Percentiles rank a stretch among this genome's conserved stretches.
phyloP scores from a whole-genome alignment of 2,888 invertebrate genomes.

The Synanthedon vespiformis region DNA sequence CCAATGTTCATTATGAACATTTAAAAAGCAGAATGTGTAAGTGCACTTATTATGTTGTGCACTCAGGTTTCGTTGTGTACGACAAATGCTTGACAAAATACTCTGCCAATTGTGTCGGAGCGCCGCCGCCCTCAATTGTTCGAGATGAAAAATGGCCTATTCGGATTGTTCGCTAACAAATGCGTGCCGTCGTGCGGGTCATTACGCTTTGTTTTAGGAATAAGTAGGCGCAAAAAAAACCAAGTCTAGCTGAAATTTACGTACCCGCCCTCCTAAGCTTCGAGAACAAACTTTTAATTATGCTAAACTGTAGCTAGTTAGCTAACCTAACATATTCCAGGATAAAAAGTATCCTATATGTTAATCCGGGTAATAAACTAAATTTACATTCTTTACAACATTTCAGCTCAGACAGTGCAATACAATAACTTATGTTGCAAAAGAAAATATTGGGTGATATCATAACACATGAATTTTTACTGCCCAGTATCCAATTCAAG shows the following conservation, averaged over 20 bases:
- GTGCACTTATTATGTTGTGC: slow-evolving; percentile 53
- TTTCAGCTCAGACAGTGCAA: not conserved
- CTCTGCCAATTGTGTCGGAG: slow-evolving; percentile 65
- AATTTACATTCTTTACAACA: not conserved
- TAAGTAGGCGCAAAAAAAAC: slow-evolving; percentile 60
- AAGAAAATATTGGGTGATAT: slow-evolving; percentile 38
- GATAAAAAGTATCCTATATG: no score
- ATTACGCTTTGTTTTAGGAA: slow-evolving; percentile 68
- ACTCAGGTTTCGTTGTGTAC: slow-evolving; percentile 36
- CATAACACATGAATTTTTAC: slow-evolving; percentile 50
- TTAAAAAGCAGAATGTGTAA: slow-evolving; percentile 20
- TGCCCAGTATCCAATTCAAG: slow-evolving; percentile 43
- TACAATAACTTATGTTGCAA: not conserved
- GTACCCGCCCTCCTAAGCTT: slow-evolving; percentile 50
- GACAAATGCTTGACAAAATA: slow-evolving; percentile 68
- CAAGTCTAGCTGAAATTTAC: slow-evolving; percentile 46
- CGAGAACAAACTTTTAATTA: slow-evolving; percentile 13
- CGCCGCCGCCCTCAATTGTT: slow-evolving; percentile 67
- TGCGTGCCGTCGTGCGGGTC: slow-evolving; percentile 62
- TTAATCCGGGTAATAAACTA: not conserved
- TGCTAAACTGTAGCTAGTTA: slow-evolving; percentile 28
- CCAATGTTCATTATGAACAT: no score
- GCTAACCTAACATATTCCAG: no score
- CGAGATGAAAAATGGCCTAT: slow-evolving; percentile 67
- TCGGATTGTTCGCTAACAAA: slow-evolving; percentile 68